These are phyloP conservation scores for Ceyx cyanopectus DNA, from an alignment of 2,113 vertebrate genomes.

Conservation along the genomic window DNA sequence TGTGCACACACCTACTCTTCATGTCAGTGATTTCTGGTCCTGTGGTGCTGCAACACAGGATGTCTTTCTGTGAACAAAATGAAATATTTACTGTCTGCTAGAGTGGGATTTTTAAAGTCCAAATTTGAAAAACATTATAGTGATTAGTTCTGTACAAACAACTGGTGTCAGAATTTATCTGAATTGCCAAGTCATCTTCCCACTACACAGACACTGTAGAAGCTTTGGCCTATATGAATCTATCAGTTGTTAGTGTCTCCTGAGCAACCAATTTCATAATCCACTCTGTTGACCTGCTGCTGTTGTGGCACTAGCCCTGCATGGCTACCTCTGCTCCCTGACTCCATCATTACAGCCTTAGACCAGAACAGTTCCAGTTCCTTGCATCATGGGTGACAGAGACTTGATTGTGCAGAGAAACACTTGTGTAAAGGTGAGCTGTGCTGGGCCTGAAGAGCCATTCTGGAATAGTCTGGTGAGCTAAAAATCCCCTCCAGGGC, in stretches of 20 bases:
- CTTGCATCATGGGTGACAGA: neutral
- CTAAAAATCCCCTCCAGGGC: neutral
- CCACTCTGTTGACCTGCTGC: neutral
- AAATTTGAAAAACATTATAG: neutral
- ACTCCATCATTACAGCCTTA: rapidly evolving
- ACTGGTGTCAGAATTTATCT: neutral
- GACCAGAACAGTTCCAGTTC: neutral
- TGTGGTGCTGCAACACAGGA: neutral
- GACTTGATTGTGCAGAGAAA: neutral
- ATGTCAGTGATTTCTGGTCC: neutral
- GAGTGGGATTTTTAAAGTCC: neutral
- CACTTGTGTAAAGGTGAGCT: neutral
- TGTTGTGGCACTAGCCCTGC: neutral
- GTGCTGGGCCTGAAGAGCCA: neutral
- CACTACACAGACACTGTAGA: neutral
- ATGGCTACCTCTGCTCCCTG: neutral
- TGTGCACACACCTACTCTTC: neutral
- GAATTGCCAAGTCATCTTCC: neutral
- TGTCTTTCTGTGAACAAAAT: neutral
- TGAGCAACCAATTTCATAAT: neutral
- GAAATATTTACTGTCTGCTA: neutral
- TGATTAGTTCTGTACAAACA: neutral
- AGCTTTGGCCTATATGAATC: neutral
- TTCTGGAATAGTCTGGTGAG: conserved; percentile 3
- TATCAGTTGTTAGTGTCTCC: neutral